phyloP scores from a whole-genome alignment of 2,888 invertebrate genomes.

The Baronia brevicornis region DNA sequence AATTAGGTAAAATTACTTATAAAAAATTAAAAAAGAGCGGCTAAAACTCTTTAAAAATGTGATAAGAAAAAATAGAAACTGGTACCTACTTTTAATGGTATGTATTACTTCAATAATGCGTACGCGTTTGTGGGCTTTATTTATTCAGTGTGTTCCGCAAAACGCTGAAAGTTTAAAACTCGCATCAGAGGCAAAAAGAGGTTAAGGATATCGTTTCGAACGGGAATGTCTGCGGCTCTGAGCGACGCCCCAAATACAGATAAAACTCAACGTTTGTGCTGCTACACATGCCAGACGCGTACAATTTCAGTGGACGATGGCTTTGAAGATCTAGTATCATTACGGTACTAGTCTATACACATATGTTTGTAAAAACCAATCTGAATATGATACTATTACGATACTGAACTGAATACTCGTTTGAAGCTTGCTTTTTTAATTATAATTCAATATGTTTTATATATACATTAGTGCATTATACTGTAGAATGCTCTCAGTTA shows the following conservation, averaged over 20 bases:
- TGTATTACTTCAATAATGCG: not conserved
- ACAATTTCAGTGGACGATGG: slow-evolving; percentile 14
- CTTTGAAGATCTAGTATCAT: slow-evolving; percentile 8
- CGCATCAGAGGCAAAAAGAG: slow-evolving; percentile 4
- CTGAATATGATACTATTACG: slow-evolving; percentile 1
- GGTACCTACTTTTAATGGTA: too few relatives aligned
- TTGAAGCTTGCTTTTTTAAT: too few relatives aligned
- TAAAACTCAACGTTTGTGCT: slow-evolving; percentile 16
- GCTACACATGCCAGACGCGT: slow-evolving; percentile 13
- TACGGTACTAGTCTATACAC: slow-evolving; percentile 8
- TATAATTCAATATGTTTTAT: too few relatives aligned
- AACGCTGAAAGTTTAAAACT: not conserved
- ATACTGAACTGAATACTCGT: not conserved
- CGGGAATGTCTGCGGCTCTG: slow-evolving; percentile 9
- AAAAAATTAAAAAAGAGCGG: too few relatives aligned
- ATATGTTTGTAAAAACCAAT: slow-evolving; percentile 5
- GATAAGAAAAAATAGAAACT: too few relatives aligned
- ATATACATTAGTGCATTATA: too few relatives aligned
- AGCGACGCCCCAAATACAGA: slow-evolving; percentile 12
- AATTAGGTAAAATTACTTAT: too few relatives aligned
- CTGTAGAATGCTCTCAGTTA: too few relatives aligned
- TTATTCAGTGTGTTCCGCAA: too few relatives aligned
- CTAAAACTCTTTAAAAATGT: too few relatives aligned
- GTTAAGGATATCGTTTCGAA: slow-evolving; percentile 10
- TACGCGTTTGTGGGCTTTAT: not conserved